Evolutionary conservation across 2,888 invertebrate species (phyloP), one percentile per base, ranked within the genome.

Genomic region (Leucoptera coffeella): DNA sequence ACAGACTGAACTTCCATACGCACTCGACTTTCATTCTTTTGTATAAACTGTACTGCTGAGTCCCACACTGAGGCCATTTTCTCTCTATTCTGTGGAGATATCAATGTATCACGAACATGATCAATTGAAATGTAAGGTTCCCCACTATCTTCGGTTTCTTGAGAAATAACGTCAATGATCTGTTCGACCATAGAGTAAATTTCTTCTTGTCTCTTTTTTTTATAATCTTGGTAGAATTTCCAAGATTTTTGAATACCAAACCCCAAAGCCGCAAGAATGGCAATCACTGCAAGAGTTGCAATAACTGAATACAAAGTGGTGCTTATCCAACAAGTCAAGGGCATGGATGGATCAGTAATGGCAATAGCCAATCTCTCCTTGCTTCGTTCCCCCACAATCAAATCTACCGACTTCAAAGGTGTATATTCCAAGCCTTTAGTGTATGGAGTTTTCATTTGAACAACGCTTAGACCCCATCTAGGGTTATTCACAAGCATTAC

Each of bases 41-140:
- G 82, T 23, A 89, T 74, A 35, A 81, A 82, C 39, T 83, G 75
- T 1, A 95, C 85, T 1, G 93, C 95, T 27, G 82, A 78, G 31
- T 86, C 81, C 97, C 97, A 97, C 5, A 86, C 60, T n/a, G 74
- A 67, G 1, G 77, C 55, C 69, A 84, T 78, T 33, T 74, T 81
- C 40, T 78, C 80, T 33, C 90, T 77, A 37, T 90, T 84, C 33
- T 84, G 78, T 0, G 88, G 81, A 2, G 86, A 83, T 42, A 96
- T 82, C 22, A 97, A 73, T 50, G 89, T 86, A 48, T 96, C 95
- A 28, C 95, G 74, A 7, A 96, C 83, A 49, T 96, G 94, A 48
- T 85, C 89, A 22, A 96, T 83, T 6, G 93, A 86, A 38, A 94
- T 64, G 50, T 75, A 81, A 25, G 74, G 74, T 40, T 69, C 55